These are phyloP conservation scores for Hyphantria cunea DNA, from an alignment of 1,140 invertebrate species.

Conservation along the genomic window DNA sequence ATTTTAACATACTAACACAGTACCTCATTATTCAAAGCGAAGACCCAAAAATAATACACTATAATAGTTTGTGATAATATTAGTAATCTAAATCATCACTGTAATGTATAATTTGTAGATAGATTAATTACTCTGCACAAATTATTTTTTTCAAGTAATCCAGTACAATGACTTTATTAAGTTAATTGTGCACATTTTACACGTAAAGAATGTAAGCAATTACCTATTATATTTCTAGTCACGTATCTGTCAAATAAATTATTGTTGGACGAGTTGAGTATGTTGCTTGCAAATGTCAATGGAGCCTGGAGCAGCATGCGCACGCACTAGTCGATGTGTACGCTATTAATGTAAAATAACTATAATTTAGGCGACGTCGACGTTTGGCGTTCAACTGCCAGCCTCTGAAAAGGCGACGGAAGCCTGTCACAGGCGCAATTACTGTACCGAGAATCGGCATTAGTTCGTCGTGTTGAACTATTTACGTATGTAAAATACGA, in stretches of 20 bases:
- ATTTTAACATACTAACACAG: no score
- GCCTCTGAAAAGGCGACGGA: constrained; percentile 71
- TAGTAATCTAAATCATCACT: no score
- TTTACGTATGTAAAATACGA: constrained; percentile 81
- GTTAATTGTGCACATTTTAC: neutral
- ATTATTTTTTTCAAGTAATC: no score
- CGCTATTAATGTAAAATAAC: constrained; percentile 75
- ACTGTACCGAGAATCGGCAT: constrained; percentile 79
- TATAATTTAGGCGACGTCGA: constrained; percentile 66
- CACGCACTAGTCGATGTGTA: constrained; percentile 61
- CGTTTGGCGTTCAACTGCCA: constrained; percentile 62
- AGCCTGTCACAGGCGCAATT: constrained; percentile 80
- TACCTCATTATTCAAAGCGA: no score
- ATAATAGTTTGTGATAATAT: no score
- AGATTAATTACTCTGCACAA: no score
- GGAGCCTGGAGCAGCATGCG: constrained; percentile 50
- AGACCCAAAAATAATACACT: no score
- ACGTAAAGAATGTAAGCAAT: neutral
- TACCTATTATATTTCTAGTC: neutral
- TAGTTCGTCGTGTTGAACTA: constrained; percentile 76
- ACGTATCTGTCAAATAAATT: constrained; percentile 38
- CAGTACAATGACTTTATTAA: neutral
- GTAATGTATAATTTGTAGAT: no score
- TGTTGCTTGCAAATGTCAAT: constrained; percentile 62
- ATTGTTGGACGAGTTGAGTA: constrained; percentile 38